Evolutionary conservation across 2,113 vertebrate genomes (phyloP), one percentile per base, ranked within the genome.

Genomic region (Sceloporus undulatus): DNA sequence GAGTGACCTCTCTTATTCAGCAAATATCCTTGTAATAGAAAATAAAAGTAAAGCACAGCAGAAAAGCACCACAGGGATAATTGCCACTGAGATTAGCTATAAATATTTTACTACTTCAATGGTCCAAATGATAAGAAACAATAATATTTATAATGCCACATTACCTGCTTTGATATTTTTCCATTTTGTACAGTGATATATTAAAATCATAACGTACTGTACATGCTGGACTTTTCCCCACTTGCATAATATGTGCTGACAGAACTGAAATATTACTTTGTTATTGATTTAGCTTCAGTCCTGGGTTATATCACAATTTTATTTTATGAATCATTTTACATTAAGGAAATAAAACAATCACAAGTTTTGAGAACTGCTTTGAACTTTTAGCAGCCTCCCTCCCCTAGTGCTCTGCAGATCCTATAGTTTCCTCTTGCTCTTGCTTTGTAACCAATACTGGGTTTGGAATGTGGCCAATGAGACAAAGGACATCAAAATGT

Each of bases 191-290:
- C 88, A 85, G 42, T 85, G 88, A 85, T 74, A 80, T 85, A 89
- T 89, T 85, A 74, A 80, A 89, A 89, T 85, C 66, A 62, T 73
- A 79, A 85, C 65, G 68, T 73, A 89, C 54, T 74, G 76, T 80
- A 85, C 83, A 85, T 52, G 54, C 40, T 74, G 66, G 76, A 65
- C n/a, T 76, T 85, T 81, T 80, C 62, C 54, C 56, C 27, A 40
- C 56, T 65, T 66, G n/a, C 21, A 80, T 89, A 81, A 85, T 85
- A 66, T 75, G 40, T 38, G 40, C 68, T 81, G 78, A 89, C 68
- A 85, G 78, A 79, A 68, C 73, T 89, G 84, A 89, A 85, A 85
- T 89, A 89, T 85, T 85, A 76, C 71, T 85, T 79, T 54, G 56
- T 81, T 89, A 89, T 89, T 85, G 83, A 85, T 85, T 89, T 85